phyloP scores from a whole-genome alignment of 2,888 invertebrate species.

The Philopedon plagiatum region DNA sequence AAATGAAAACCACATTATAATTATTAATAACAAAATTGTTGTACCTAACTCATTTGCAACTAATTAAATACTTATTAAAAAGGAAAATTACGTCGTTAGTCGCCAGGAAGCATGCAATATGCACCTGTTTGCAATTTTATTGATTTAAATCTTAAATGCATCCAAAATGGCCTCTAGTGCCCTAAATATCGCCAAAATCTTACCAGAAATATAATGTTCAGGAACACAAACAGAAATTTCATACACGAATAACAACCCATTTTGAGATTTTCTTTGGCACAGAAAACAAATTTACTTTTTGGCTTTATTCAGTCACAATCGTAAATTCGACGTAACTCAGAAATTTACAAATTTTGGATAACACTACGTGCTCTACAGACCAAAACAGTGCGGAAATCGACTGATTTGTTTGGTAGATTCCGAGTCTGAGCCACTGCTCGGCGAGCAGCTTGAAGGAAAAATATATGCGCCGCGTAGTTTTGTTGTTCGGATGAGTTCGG shows the following conservation, averaged over 20 bases:
- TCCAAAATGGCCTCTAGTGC: conserved; percentile 58
- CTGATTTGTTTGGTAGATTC: conserved; percentile 21
- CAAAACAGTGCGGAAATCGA: conserved; percentile 8
- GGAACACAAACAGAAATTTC: conserved; percentile 80
- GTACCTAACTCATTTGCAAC: no score
- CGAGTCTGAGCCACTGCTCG: not conserved
- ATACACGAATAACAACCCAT: conserved; percentile 80
- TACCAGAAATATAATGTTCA: conserved; percentile 83
- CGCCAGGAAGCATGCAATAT: not conserved
- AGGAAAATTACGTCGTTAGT: not conserved
- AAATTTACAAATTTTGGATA: not conserved
- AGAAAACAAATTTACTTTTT: conserved; percentile 9
- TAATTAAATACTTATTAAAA: no score
- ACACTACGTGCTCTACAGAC: not conserved
- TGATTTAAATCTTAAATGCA: conserved; percentile 31
- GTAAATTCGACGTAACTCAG: conserved; percentile 4
- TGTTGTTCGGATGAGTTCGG: conserved; percentile 1
- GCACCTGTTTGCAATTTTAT: conserved; percentile 35
- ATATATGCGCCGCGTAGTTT: not conserved
- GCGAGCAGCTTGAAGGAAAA: not conserved
- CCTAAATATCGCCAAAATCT: conserved; percentile 63
- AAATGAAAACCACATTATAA: no score
- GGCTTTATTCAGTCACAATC: conserved; percentile 22
- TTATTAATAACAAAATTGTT: no score
- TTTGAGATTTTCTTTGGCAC: conserved; percentile 48